Evolutionary conservation across 2,888 invertebrate genomes (phyloP), one percentile per base, ranked within the genome.

Genomic region (Lacanobia oleracea): DNA sequence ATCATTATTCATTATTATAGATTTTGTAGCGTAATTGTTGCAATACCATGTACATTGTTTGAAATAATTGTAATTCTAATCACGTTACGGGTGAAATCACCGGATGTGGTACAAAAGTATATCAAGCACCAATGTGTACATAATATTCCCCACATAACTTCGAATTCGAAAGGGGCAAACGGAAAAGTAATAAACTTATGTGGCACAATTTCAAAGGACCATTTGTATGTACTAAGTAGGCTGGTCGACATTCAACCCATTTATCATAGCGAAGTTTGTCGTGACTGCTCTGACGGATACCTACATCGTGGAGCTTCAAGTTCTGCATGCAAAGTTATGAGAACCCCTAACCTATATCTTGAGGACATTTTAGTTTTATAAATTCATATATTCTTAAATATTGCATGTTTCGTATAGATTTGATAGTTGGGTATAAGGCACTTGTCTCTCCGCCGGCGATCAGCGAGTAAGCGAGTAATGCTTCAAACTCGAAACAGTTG

Each of bases 211-310:
- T 70, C 50, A 67, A 65, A 75, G 57, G 40, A 59, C 57, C 62
- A 79, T 78, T 70, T 74, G 67, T 75, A 79, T 67, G 69, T 40
- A 40, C 8, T 59, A 40, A 59, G 59, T 67, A 51, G 64, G 56
- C 51, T 76, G 43, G 59, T n/a, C 81, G 62, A 74, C 64, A 70
- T 69, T 45, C 51, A 48, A 57, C 53, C 69, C 48, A 79, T 83
- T 76, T 74, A 73, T 84, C 75, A 81, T 48, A 57, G 62, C 61
- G 45, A 71, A 68, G 69, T 60, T 68, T 71, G 69, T 54, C 63
- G 60, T 70, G 66, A 63, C 69, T 75, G 60, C 33, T 72, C 33
- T 67, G 65, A 71, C 50, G 54, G 43, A 48, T 65, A 59, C 43
- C 67, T 70, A 57, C 67, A 69, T 69, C 65, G 61, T 56, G 59